A percentile compares a stretch with the other conserved stretches of the same genome.
Evolutionary conservation across 2,888 invertebrate genomes (phyloP).

Genomic region (Suillia variegata): DNA sequence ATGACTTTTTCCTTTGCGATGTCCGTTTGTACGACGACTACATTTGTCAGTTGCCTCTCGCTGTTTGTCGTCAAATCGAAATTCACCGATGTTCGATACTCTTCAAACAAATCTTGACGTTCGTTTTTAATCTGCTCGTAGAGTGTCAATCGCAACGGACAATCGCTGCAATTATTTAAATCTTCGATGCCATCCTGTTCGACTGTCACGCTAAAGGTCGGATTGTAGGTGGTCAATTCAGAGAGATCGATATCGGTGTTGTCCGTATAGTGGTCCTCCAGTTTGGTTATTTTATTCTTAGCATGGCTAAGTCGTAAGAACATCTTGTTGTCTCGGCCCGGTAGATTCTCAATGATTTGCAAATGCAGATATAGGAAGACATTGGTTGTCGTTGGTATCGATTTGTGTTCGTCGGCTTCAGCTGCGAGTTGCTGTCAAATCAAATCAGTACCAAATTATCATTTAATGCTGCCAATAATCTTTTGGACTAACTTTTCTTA

Average conservation of each 20-base stretch:
- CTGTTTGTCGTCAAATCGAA: too few species aligned
- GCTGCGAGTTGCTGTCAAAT: too few species aligned
- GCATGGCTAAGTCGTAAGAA: slow-evolving; percentile 45
- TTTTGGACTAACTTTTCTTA: too few species aligned
- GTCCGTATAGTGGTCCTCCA: slow-evolving; percentile 44
- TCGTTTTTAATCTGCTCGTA: slow-evolving; percentile 39
- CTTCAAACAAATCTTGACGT: too few species aligned
- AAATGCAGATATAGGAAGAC: slow-evolving; percentile 48
- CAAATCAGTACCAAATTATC: too few species aligned
- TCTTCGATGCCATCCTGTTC: slow-evolving; percentile 48
- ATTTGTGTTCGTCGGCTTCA: too few species aligned
- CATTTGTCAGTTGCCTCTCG: neutral
- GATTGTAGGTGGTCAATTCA: slow-evolving; percentile 35
- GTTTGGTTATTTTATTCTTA: slow-evolving; percentile 39
- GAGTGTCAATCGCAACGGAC: slow-evolving; percentile 42
- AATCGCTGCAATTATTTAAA: slow-evolving; percentile 44
- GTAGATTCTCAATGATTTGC: slow-evolving; percentile 32
- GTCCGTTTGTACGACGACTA: too few species aligned
- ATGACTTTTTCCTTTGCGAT: too few species aligned
- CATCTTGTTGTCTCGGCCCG: slow-evolving; percentile 29
- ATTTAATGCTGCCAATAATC: too few species aligned
- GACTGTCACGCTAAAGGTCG: slow-evolving; percentile 44
- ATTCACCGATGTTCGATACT: too few species aligned
- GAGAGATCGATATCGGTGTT: slow-evolving; percentile 40
- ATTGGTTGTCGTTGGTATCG: too few species aligned